Evolutionary conservation across 2,113 vertebrate genomes (phyloP), one percentile per base, ranked within the genome.

Genomic region (Cygnus buccinator): DNA sequence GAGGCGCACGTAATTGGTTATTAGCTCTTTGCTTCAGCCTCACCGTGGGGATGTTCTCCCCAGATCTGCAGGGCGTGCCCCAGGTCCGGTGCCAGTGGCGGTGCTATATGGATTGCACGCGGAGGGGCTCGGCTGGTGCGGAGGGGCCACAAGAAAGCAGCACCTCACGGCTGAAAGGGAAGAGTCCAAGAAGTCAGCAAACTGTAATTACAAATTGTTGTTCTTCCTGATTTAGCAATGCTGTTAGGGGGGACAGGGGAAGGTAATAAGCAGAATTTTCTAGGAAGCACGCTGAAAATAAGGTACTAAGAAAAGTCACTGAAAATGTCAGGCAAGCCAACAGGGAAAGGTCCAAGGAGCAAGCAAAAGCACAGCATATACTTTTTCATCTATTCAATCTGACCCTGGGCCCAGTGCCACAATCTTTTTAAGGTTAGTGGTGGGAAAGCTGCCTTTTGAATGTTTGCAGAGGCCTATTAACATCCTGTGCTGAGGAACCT

Each of bases 401-500:
- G 97, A 98, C 97, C 97, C 97, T 93, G 93, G 97, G 98, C 97
- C 97, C 39, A 0, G 90, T 93, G 97, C 97, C 97, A 97, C 97
- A 97, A 98, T 98, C 97, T 97, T 97, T 97, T 97, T 97, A 97
- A 98, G 95, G 97, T 97, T 98, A 97, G 97, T 96, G 91, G 96
- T 97, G 95, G 97, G 94, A 98, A 97, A 97, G 94, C 92, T 92
- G 95, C 92, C 44, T 50, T 97, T 93, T 97, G 95, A 97, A 98
- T 98, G 97, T 98, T 97, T 98, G 97, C 97, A 97, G 97, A 98
- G 97, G 95, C 97, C 97, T 97, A 95, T 96, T 97, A 97, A 98
- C 97, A 98, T 98, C 97, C 98, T 97, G 97, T 94, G 92, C 97
- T 80, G 67, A 97, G 97, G 97, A 98, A 98, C 97, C 95, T 96